phyloP scores from a whole-genome alignment of 2,113 vertebrate genomes.

The Melospiza georgiana region DNA sequence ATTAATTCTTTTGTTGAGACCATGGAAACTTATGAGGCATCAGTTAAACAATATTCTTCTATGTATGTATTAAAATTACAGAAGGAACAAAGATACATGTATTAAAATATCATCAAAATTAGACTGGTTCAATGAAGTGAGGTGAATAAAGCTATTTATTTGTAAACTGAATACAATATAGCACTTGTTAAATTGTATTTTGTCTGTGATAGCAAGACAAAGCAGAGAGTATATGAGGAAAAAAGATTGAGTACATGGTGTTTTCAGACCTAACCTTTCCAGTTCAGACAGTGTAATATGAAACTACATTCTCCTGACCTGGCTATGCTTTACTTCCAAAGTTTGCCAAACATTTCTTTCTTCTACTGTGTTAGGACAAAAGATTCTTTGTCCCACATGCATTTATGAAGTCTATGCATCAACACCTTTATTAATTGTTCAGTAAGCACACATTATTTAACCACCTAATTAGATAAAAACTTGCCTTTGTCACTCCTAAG shows the following conservation, averaged over 20 bases:
- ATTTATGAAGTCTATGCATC: neutral
- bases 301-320: neutral
- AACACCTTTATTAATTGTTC: constrained; percentile 23
- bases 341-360: neutral
- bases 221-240: neutral
- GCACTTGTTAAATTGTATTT: neutral
- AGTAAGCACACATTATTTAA: constrained; percentile 14
- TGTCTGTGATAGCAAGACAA: neutral
- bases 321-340: neutral
- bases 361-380: neutral
- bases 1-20: neutral
- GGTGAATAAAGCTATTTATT: neutral
- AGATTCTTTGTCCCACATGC: neutral
- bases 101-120: neutral
- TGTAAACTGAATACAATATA: neutral
- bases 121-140: neutral
- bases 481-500: neutral
- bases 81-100: neutral
- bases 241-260: neutral
- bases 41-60: neutral
- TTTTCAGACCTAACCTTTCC: neutral
- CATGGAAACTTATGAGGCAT: neutral
- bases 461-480: neutral
- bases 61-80: neutral
- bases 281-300: neutral